Base-by-base conservation (phyloP, 2,113 vertebrate species). In the Upupa epops region DNA sequence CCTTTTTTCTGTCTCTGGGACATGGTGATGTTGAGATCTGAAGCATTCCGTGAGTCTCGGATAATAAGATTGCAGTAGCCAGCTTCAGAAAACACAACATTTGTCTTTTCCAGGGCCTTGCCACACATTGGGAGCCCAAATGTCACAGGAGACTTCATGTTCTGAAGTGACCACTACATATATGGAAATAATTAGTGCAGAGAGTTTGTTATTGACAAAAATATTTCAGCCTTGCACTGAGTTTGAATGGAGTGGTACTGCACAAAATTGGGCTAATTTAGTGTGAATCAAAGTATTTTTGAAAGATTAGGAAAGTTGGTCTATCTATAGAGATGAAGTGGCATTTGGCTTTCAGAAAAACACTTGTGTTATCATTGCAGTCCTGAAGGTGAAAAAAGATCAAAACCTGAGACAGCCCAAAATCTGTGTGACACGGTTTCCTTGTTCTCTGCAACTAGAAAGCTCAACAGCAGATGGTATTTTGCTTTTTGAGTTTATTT, bases 11-110 rank as follows among this genome's bases (percentile, higher is more conserved):
- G 52, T 52, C 77, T 68, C 61, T 75, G 49, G 21, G 24, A 87
- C 0, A 0, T n/a, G 56, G 42, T 71, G 34, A 40, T 8, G 4
- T 34, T 0, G 7, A 64, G 15, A 73, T 48, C 22, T 2, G 0
- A 93, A 76, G 66, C 0, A 1, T 12, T 64, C 37, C 68, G 21
- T 18, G 42, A 60, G 11, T 59, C 48, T 89, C 52, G 49, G 61
- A 48, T 58, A 7, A 71, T 19, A 63, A 77, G 8, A 29, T 52
- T 78, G 60, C 17, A 82, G 61, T 56, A 77, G 51, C 5, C 42
- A 83, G 76, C 36, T 73, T 73, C 69, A 80, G 60, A 86, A 90
- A 86, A 71, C 5, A 34, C 31, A 45, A 32, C 40, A 42, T 77
- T 58, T 19, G 37, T 49, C 32, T 92, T 84, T 82, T 74, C 77